Percentiles rank a stretch among this genome's conserved stretches.
phyloP scores from a whole-genome alignment of 1,140 invertebrate genomes.

The Lucilia cuprina region DNA sequence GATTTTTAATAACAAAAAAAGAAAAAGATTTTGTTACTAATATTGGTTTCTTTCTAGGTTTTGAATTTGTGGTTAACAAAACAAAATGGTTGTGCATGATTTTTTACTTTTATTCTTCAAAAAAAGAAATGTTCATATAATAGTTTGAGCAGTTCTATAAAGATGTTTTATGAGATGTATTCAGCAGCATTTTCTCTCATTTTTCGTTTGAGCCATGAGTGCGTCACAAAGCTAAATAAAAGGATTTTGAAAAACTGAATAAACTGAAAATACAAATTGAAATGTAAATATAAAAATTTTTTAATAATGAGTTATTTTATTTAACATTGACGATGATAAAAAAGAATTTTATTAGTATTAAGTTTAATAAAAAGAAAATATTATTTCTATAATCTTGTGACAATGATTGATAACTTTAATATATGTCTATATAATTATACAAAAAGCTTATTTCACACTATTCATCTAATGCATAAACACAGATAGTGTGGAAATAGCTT shows the following conservation, averaged over 20 bases:
- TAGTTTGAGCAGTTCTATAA: neutral
- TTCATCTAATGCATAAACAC: too few species aligned
- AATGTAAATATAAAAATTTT: constrained; percentile 1
- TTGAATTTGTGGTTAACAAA: neutral
- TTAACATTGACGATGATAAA: too few species aligned
- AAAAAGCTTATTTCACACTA: too few species aligned
- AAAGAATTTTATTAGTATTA: too few species aligned
- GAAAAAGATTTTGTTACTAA: constrained; percentile 19
- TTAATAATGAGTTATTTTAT: neutral
- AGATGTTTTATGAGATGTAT: neutral
- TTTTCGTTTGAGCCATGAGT: neutral
- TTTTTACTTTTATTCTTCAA: neutral
- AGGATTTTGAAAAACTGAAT: neutral
- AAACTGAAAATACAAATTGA: neutral
- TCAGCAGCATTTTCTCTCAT: neutral
- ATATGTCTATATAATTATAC: too few species aligned
- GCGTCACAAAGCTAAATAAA: neutral
- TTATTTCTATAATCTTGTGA: too few species aligned
- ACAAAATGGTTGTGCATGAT: constrained; percentile 5
- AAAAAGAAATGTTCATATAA: neutral
- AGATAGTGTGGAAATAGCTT: too few species aligned
- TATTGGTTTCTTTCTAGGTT: constrained; percentile 29
- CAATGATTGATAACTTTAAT: too few species aligned
- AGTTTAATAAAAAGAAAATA: too few species aligned
- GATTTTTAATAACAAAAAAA: neutral